Evolutionary conservation across 1,140 invertebrate genomes (phyloP).

Genomic region (Drosophila persimilis): DNA sequence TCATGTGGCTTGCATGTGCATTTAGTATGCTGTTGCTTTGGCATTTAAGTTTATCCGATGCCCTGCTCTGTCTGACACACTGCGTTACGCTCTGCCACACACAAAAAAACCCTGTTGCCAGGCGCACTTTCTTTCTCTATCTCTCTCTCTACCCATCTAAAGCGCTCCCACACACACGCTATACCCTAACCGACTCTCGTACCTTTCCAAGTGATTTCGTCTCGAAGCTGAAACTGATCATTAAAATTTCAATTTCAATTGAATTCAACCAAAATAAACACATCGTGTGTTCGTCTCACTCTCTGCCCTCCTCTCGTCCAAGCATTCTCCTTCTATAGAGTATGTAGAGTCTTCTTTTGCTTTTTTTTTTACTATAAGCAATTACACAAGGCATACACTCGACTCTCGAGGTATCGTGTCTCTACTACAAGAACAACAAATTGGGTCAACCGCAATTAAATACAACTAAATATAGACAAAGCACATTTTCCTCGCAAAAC

Average conservation of each 20-base stretch:
- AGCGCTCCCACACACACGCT: no score
- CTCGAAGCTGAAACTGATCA: background rate
- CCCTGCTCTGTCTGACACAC: background rate
- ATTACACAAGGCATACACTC: slow-evolving; percentile 39
- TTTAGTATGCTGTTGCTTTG: slow-evolving; percentile 27
- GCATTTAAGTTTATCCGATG: slow-evolving; percentile 32
- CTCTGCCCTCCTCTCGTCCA: slow-evolving; percentile 8
- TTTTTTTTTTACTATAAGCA: slow-evolving; percentile 51
- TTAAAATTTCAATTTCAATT: slow-evolving; percentile 72
- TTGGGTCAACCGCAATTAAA: slow-evolving; percentile 73
- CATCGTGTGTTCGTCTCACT: slow-evolving; percentile 28
- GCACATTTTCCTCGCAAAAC: slow-evolving; percentile 30
- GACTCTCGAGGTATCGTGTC: background rate
- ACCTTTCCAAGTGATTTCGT: slow-evolving; percentile 31
- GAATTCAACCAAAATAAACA: slow-evolving; percentile 64
- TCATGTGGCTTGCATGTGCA: slow-evolving; percentile 17
- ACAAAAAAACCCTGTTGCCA: slow-evolving; percentile 25
- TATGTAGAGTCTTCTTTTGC: slow-evolving; percentile 2
- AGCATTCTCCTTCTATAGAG: slow-evolving; percentile 15
- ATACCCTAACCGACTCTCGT: background rate
- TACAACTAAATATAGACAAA: slow-evolving; percentile 72
- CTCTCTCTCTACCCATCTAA: background rate
- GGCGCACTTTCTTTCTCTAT: slow-evolving; percentile 1
- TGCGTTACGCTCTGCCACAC: slow-evolving; percentile 6
- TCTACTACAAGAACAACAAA: slow-evolving; percentile 53